Base-by-base conservation (phyloP, 2,888 invertebrate species). In the Himalopsyche anomala region DNA sequence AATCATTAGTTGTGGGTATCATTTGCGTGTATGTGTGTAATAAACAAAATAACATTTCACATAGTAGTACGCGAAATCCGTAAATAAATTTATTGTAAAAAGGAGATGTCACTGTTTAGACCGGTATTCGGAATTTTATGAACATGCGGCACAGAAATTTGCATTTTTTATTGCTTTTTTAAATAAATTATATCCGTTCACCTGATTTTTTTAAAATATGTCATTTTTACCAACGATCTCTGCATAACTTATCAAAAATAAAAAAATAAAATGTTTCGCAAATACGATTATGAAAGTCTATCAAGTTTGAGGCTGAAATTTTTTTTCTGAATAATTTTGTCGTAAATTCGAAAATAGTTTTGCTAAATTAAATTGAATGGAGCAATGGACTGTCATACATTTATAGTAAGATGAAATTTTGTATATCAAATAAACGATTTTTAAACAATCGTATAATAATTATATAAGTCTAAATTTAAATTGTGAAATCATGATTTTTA, bases 131-230 rank as follows among this genome's bases (percentile, higher is more conserved):
- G 62, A 62, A 62, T 62, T 62, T 62, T 62, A 62, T 28, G 62
- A 62, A 62, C 62, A 62, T 62, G 62, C 62, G 62, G 62, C 62
- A 62, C 6, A n/a, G 3, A 81, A 28, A 81, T 81, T 81, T 81
- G 81, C 81, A 81, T 81, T 81, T 81, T 81, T 81, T 81, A 81
- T 81, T 81, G 81, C 45, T 45, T 81, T 81, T 81, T 81, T 45
- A 81, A 81, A 81, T 81, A 81, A 81, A 28, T 19, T 80, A 42
- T 28, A 42, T 45, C 45, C 81, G 81, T 81, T 81, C 45, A 45
- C 81, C 81, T 81, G 40, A 28, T 81, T 81, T 81, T 55, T 62
- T 62, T 6, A 62, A 62, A 62, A 62, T 62, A 62, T 62, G 62
- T 62, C 62, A 62, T 62, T 62, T 62, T 19, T 62, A 62, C 62